Evolutionary conservation across 92 coral and sea anemone species (phyloP), one percentile per base, ranked within the genome.

Genomic region (Isaurus tuberculatus): DNA sequence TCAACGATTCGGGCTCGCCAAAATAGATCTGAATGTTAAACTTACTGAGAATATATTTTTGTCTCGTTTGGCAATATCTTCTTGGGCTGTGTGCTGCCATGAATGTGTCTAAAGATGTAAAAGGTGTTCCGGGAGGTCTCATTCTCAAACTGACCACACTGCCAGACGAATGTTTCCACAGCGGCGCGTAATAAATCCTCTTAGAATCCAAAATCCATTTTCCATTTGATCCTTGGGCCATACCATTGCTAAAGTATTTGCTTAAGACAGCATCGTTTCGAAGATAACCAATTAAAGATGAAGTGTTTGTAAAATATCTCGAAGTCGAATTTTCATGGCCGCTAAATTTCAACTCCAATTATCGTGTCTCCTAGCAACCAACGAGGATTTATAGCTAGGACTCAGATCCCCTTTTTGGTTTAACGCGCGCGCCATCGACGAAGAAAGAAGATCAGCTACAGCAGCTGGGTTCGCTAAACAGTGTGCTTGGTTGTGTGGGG

Each of bases 31-130:
- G 2, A 11, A 26, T 22, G 15, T 43, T 7, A 43, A 70, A 79
- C 98, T 88, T 84, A 96, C 98, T 94, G 60, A 96, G 87, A 60
- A 96, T 83, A 78, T 92, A 96, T 77, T 92, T 96, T 75, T 94
- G 98, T 75, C 98, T 94, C 64, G 90, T 82, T 82, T 88, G 91
- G 89, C 95, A 94, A 79, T 88, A 90, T 92, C 96, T 87, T 53
- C 96, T 89, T 37, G 98, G 96, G 61, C 96, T 94, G 64, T 96
- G 98, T 36, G 98, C 95, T 16, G 98, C 94, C 98, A 96, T 94
- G 75, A 96, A 94, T 36, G 98, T 90, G 73, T 96, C 98, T 5
- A 96, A 85, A 43, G 98, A 94, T 14, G 98, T 91, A 51, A 93
- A 93, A 8, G 93, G 87, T 20, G 93, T 87, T 33, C 90, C 90